Evolutionary conservation across 2,888 invertebrate genomes (phyloP), one percentile per base, ranked within the genome.

Genomic region (Eupithecia pulchellata): DNA sequence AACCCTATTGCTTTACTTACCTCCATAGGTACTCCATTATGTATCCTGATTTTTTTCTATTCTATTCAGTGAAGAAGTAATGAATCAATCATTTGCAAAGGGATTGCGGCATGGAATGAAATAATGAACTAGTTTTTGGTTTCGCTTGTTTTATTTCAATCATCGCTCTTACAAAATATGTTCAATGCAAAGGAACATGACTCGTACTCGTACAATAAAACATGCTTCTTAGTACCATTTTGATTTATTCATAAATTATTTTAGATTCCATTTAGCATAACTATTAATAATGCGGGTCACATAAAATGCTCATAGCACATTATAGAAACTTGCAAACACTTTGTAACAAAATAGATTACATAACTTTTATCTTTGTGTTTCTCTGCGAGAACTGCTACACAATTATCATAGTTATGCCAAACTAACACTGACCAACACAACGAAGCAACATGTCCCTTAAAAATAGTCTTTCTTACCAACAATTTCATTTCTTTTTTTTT

Each of bases 401-500:
- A 89, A 91, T 92, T 92, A 93, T 87, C 89, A 93, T 94, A 93
- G 94, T 94, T 93, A 93, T 93, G 94, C 94, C 93, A 92, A 94
- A 94, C 90, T 36, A 89, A 83, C 91, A 90, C 89, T 60, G 69
- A 87, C 85, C 90, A 94, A 94, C 92, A 91, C 91, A 94, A 94
- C 92, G 91, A 94, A 93, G 94, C 94, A 92, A 94, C 93, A 93
- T 93, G 92, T 93, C 89, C 93, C 93, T 93, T 95, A 95, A 95
- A 95, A 95, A 95, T 95, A 95, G 92, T 94, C 95, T 95, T 94
- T 95, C 94, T 95, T 95, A 95, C 92, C 93, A 93, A 95, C 95
- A 95, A 95, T 94, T 95, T 95, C 94, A 93, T 94, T 91, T 89
- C 91, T 82, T 91, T 93, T 94, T 93, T 94, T 94, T 93, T 94